Evolutionary conservation across 2,113 vertebrate genomes (phyloP).

Genomic region (Larimichthys crocea): DNA sequence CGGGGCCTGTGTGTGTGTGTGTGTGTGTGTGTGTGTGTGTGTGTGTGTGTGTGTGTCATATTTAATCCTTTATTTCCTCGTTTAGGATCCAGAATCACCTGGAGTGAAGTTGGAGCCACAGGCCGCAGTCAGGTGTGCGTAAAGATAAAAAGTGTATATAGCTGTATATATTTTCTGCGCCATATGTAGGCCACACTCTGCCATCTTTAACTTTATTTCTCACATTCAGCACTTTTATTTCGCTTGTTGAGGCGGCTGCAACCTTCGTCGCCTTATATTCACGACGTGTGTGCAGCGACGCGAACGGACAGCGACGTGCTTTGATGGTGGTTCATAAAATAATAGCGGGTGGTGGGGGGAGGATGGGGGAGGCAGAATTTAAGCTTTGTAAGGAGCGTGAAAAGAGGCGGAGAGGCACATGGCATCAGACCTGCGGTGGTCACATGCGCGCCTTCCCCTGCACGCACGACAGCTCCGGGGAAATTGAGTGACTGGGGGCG

Average conservation of each 20-base stretch:
- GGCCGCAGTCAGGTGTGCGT: conserved; percentile 32
- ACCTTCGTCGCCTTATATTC: conserved; percentile 32
- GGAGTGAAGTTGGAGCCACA: not conserved
- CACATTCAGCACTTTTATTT: conserved; percentile 56
- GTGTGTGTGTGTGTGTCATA: not conserved
- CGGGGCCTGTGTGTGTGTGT: not conserved
- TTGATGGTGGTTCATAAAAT: conserved; percentile 39
- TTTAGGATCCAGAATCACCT: not conserved
- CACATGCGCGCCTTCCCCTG: conserved; percentile 81
- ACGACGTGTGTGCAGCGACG: not conserved
- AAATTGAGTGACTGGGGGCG: conserved; percentile 89
- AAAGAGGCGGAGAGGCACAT: conserved; percentile 32
- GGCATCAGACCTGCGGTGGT: conserved; percentile 63
- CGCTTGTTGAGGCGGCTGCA: conserved; percentile 16
- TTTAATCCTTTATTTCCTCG: conserved; percentile 14
- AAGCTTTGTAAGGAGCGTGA: conserved; percentile 35
- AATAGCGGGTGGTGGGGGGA: too few species aligned
- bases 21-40: not conserved
- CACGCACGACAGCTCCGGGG: conserved; percentile 81
- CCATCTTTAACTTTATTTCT: conserved; percentile 52
- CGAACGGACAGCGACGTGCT: conserved; percentile 27
- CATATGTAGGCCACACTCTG: conserved; percentile 47
- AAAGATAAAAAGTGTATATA: not conserved
- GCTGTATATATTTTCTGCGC: not conserved
- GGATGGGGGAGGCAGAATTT: not conserved